Evolutionary conservation across 2,113 vertebrate genomes (phyloP).

Genomic region (Craseonycteris thonglongyai): DNA sequence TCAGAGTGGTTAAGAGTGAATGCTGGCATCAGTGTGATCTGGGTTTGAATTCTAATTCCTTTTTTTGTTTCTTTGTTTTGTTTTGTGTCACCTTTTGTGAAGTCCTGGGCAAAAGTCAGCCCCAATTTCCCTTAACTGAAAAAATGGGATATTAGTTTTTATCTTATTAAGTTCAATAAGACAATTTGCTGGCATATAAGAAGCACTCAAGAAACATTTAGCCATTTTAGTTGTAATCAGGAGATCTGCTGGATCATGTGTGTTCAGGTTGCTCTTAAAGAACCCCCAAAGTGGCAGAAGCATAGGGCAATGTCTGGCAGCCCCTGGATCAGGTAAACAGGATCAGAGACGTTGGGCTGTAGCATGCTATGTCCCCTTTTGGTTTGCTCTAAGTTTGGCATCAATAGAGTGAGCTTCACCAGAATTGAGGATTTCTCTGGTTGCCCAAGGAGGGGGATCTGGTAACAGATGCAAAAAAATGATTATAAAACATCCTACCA

Average conservation of each 20-base stretch:
- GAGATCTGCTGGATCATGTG: not conserved
- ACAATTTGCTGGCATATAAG: not conserved
- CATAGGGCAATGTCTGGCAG: not conserved
- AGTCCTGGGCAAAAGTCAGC: not conserved
- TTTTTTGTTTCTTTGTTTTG: not conserved
- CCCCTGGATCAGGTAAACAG: not conserved
- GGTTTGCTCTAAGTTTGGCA: not conserved
- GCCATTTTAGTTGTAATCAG: not conserved
- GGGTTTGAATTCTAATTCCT: not conserved
- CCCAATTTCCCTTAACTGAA: not conserved
- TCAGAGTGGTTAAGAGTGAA: not conserved
- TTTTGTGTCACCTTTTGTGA: not conserved
- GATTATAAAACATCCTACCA: not conserved
- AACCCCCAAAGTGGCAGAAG: not conserved
- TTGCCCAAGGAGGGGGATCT: not conserved
- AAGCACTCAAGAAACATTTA: not conserved
- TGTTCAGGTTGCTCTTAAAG: not conserved
- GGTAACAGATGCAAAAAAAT: not conserved
- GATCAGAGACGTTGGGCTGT: not conserved
- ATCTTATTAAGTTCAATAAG: not conserved
- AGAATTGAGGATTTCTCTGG: not conserved
- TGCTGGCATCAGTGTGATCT: not conserved
- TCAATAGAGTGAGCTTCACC: not conserved
- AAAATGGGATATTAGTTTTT: not conserved
- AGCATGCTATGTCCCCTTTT: not conserved